These are phyloP conservation scores for Phthorimaea operculella DNA, from an alignment of 1,140 invertebrate species.

Conservation along the genomic window DNA sequence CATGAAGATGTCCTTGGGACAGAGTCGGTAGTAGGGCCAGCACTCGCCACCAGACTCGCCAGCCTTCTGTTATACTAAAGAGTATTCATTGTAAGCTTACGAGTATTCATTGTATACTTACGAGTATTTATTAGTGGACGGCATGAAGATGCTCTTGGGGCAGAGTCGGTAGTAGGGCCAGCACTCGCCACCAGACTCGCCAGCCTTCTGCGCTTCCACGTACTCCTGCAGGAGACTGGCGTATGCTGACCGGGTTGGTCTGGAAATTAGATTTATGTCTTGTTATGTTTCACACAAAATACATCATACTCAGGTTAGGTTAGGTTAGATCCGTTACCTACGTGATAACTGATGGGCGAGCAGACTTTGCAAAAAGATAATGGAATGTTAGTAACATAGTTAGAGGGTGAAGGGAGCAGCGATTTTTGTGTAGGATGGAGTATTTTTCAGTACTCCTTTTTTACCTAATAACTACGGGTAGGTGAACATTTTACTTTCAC, in stretches of 20 bases:
- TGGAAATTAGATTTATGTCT: constrained; percentile 42
- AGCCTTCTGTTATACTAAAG: constrained; percentile 68
- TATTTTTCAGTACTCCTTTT: too few species aligned
- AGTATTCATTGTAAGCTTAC: constrained; percentile 20
- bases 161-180: constrained; percentile 86
- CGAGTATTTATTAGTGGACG: constrained; percentile 75
- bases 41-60: constrained; percentile 63
- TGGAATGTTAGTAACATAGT: too few species aligned
- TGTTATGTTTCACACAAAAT: not conserved
- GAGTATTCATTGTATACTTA: constrained; percentile 45
- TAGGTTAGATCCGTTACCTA: too few species aligned
- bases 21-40: too few species aligned
- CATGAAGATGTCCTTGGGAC: constrained; percentile 68
- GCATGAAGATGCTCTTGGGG: constrained; percentile 82
- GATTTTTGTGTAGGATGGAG: too few species aligned
- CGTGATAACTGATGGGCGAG: too few species aligned
- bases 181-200: constrained; percentile 80
- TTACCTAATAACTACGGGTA: too few species aligned
- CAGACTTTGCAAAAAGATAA: too few species aligned
- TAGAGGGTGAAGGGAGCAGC: too few species aligned
- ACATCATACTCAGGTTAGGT: not conserved
- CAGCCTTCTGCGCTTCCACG: constrained; percentile 81
- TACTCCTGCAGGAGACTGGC: constrained; percentile 78
- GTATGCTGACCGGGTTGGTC: constrained; percentile 84
- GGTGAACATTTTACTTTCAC: too few species aligned